Evolutionary conservation across 37 sponge, comb jelly and placozoan genomes (phyloP), one percentile per base, ranked within the genome.

Genomic region (Oscarella lobularis): DNA sequence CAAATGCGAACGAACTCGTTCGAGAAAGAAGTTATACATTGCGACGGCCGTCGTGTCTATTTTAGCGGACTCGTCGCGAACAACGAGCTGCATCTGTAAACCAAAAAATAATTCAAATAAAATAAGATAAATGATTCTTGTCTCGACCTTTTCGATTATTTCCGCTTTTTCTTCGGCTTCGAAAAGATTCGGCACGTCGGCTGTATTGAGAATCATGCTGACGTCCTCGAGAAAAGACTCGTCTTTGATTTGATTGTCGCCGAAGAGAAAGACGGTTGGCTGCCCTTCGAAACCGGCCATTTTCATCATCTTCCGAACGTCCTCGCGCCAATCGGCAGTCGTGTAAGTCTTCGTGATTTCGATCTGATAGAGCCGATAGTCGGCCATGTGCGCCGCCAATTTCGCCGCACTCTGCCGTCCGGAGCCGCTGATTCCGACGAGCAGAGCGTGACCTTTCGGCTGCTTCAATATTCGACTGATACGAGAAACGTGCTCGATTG

Each of bases 21-120:
- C 93, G 31, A 96, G 85, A 75, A 96, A 96, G 74, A 85, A 89
- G 84, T 92, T 96, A 85, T 92, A 96, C 84, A 96, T 82, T 37
- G 93, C 83, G 32, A 92, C 76, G 31, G 93, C 90, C 34, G 92
- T 92, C 81, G 83, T 75, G 77, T 96, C 97, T 31, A 95, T 90
- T 78, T 91, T 88, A n/a, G 78, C 67, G 31, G 86, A 86, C 78
- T 83, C 35, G 20, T 70, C 73, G 14, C 37, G 34, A 0, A 36
- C 2, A 36, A 2, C 2, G 29, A 2, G 70, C 60, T 48, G 60
- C 60, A 48, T 48, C 60, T 48, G n/a, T n/a, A n/a, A n/a, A n/a
- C n/a, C n/a, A 48, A 48, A 48, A 48, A 27, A 20, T 48, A 20
- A 48, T 48, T 48, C 9, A 48, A 48, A 48, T 20, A 48, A 27